These are phyloP conservation scores for Philereme transversata DNA, from an alignment of 2,888 invertebrate species.

Conservation along the genomic window DNA sequence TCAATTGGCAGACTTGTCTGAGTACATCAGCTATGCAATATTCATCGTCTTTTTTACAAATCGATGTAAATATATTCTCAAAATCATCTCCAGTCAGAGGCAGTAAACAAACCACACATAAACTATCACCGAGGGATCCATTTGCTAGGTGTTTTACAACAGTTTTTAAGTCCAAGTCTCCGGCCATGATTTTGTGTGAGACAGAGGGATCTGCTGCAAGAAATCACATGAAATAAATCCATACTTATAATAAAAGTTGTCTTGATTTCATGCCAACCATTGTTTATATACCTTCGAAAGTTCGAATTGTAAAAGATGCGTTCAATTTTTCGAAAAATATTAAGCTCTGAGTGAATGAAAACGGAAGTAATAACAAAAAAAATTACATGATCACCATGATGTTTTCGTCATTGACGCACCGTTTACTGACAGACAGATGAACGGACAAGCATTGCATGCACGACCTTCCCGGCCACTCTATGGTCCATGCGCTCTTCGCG, in stretches of 20 bases:
- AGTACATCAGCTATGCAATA: constrained; percentile 70
- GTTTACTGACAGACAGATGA: too few relatives aligned
- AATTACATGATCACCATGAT: too few relatives aligned
- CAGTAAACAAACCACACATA: constrained; percentile 67
- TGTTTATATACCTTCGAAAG: constrained; percentile 54
- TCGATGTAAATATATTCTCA: constrained; percentile 67
- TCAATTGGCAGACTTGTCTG: constrained; percentile 52
- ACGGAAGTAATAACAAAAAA: too few relatives aligned
- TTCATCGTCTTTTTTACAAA: constrained; percentile 63
- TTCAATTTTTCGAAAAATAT: constrained; percentile 37
- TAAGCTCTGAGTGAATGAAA: not conserved
- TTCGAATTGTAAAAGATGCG: constrained; percentile 38
- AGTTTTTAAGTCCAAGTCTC: constrained; percentile 53
- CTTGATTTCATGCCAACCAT: not conserved
- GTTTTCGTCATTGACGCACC: too few relatives aligned
- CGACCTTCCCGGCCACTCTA: too few relatives aligned
- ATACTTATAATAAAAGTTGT: constrained; percentile 1
- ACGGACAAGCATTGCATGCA: too few relatives aligned
- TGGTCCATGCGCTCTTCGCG: too few relatives aligned
- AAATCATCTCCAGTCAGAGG: constrained; percentile 50
- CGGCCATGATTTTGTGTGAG: constrained; percentile 52
- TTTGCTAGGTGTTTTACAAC: constrained; percentile 67
- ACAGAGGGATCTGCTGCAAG: not conserved
- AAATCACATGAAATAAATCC: constrained; percentile 2
- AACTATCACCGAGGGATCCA: constrained; percentile 59